A percentile compares a stretch with the other conserved stretches of the same genome.
Evolutionary conservation across 2,888 invertebrate genomes (phyloP).

Genomic region (Acleris holmiana): DNA sequence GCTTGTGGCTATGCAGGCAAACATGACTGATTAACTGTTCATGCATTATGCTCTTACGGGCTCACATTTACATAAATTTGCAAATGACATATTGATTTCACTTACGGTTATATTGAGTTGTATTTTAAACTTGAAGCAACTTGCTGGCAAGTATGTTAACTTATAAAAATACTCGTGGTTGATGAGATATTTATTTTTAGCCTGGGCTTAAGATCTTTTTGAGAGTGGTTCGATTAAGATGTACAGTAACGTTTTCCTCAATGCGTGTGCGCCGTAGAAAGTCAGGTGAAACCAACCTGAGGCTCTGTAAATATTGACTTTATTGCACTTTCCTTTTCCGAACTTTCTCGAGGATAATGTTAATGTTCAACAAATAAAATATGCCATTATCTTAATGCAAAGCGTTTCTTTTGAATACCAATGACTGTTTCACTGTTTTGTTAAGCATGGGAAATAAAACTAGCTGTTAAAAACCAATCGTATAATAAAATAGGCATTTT

Average conservation of each 20-base stretch:
- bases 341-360: constrained; percentile 58
- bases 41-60: constrained; percentile 7
- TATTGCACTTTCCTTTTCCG: constrained; percentile 63
- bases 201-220: not conserved
- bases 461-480: constrained; percentile 17
- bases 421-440: constrained; percentile 8
- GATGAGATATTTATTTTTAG: not conserved
- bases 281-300: constrained; percentile 53
- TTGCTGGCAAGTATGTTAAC: not conserved
- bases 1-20: not conserved
- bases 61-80: constrained; percentile 21
- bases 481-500: constrained; percentile 30
- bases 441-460: constrained; percentile 9
- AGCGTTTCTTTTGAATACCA: constrained; percentile 45
- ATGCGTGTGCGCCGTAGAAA: constrained; percentile 54
- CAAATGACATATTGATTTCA: constrained; percentile 19
- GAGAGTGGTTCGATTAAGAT: not conserved
- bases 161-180: not conserved
- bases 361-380: constrained; percentile 1
- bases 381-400: not conserved
- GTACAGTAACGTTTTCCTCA: constrained; percentile 37
- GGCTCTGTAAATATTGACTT: constrained; percentile 60
- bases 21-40: constrained; percentile 1
- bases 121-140: constrained; percentile 7
- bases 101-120: constrained; percentile 16